A percentile compares a stretch with the other conserved stretches of the same genome.
Evolutionary conservation across 2,113 vertebrate genomes (phyloP).

Genomic region (Mystacornis crossleyi): DNA sequence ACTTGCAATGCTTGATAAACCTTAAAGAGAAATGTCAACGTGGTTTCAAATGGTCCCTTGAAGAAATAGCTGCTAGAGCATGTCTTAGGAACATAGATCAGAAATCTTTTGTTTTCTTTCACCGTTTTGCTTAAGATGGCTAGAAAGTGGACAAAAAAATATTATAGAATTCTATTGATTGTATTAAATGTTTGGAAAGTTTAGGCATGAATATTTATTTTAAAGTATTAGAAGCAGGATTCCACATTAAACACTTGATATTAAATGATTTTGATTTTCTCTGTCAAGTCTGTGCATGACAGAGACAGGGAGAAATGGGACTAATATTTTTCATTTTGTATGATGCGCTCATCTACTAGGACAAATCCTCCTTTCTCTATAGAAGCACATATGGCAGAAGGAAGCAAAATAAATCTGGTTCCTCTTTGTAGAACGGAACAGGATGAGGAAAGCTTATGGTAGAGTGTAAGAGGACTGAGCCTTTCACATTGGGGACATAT

Average conservation of each 20-base stretch:
- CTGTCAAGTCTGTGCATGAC: background rate
- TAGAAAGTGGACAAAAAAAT: background rate
- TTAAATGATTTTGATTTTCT: background rate
- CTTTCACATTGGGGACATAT: constrained; percentile 56
- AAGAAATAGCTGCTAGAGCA: background rate
- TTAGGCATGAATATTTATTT: background rate
- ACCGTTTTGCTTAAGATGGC: background rate
- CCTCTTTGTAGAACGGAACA: constrained; percentile 37
- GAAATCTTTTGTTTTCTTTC: background rate
- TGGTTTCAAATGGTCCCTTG: background rate
- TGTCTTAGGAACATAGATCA: background rate
- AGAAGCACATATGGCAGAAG: constrained; percentile 53
- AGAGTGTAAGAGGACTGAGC: constrained; percentile 1
- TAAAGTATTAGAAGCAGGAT: background rate
- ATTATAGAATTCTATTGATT: background rate
- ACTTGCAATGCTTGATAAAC: background rate
- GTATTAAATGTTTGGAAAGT: background rate
- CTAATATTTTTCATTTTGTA: background rate
- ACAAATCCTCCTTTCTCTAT: constrained; percentile 1
- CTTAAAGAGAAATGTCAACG: background rate
- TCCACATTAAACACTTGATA: background rate
- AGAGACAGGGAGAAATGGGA: background rate
- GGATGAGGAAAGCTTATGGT: constrained; percentile 62
- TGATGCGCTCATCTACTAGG: constrained; percentile 9
- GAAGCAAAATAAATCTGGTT: constrained; percentile 68